These are phyloP conservation scores for Actinia tenebrosa DNA, from an alignment of 64 coral and sea anemone species.

Conservation along the genomic window DNA sequence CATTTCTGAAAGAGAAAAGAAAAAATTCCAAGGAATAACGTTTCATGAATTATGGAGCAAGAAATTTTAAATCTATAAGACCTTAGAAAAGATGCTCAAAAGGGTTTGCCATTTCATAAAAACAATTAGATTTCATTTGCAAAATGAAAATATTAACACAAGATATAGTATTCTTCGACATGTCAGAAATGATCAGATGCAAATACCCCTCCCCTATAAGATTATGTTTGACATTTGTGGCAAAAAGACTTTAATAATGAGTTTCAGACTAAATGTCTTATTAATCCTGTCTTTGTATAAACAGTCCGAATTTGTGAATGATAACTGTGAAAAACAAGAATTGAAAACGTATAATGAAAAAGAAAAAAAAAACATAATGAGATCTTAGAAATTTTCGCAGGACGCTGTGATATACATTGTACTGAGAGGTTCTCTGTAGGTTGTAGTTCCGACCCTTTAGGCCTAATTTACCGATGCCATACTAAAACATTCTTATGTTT, in stretches of 20 bases:
- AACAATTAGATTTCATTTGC: neutral
- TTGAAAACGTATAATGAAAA: neutral
- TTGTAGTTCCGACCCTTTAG: slow-evolving; percentile 15
- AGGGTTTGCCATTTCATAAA: slow-evolving; percentile 16
- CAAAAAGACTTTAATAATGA: slow-evolving; percentile 5
- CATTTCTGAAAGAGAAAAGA: neutral
- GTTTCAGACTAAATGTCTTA: neutral
- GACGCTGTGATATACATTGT: neutral
- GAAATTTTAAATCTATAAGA: neutral
- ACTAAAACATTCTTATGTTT: slow-evolving; percentile 29
- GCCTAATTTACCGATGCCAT: neutral
- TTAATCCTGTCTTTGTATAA: neutral
- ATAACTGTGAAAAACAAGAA: neutral
- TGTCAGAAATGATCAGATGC: slow-evolving; percentile 12
- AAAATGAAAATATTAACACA: slow-evolving; percentile 18
- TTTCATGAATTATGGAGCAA: neutral
- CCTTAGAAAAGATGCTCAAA: neutral
- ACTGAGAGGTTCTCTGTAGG: neutral
- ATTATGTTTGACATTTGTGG: slow-evolving; percentile 12
- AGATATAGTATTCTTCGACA: neutral
- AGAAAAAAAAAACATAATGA: neutral
- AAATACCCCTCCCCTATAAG: slow-evolving; percentile 22
- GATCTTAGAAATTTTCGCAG: neutral
- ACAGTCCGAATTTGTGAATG: neutral
- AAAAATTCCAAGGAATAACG: neutral